A percentile compares a stretch with the other conserved stretches of the same genome.
Conservation (phyloP, 23 tunicate genomes). For the Ascidia mentula region DNA sequence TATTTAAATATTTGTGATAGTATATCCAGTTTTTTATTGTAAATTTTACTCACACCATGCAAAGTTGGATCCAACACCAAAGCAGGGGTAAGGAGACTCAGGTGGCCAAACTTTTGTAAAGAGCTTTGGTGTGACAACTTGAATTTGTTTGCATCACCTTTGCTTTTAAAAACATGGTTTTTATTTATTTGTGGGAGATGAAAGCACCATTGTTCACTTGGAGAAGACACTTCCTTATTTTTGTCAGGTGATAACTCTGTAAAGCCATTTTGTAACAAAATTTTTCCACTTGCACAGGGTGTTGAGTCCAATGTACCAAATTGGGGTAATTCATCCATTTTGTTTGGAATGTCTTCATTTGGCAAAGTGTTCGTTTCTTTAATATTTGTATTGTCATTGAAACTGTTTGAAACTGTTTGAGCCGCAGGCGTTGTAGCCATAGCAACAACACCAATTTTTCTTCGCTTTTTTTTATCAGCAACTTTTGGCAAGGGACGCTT, state of each 20-base stretch:
- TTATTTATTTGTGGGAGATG: too few relatives aligned
- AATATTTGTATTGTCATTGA: background rate
- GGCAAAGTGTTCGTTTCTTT: background rate
- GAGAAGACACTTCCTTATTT: too few relatives aligned
- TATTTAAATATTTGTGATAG: too few relatives aligned
- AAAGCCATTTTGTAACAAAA: too few relatives aligned
- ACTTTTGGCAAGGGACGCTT: background rate
- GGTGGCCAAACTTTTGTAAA: conserved; percentile 47
- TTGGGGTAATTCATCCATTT: too few relatives aligned
- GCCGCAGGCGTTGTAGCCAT: background rate
- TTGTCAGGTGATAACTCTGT: too few relatives aligned
- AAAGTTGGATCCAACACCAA: conserved; percentile 57
- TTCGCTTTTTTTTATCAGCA: background rate
- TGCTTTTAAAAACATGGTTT: too few relatives aligned
- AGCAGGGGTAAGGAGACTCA: conserved; percentile 67
- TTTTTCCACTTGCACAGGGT: too few relatives aligned
- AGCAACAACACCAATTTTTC: background rate
- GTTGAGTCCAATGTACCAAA: too few relatives aligned
- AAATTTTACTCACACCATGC: conserved; percentile 27
- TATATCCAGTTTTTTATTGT: background rate
- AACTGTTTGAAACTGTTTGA: background rate
- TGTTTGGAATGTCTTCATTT: background rate
- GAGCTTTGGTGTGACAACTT: conserved; percentile 19
- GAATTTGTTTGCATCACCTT: too few relatives aligned
- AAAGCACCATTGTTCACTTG: too few relatives aligned